Evolutionary conservation across 2,797 vertebrate genomes (phyloP).

Genomic region (Cuculus canorus): DNA sequence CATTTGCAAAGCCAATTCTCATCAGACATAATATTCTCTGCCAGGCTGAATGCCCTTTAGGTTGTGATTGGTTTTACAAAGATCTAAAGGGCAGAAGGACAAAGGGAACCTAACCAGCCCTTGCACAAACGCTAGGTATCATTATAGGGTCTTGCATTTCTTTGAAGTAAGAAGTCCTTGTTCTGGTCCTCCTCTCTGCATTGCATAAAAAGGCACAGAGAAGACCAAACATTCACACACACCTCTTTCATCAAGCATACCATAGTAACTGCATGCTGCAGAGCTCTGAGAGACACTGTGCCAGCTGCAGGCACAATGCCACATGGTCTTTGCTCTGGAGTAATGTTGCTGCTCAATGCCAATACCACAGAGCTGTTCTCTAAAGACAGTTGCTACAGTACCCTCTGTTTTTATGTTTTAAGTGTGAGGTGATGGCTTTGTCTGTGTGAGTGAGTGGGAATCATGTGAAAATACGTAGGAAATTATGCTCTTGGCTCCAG

Average conservation of each 20-base stretch:
- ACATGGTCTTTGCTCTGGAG: background rate
- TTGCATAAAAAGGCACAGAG: background rate
- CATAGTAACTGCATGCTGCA: background rate
- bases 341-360: background rate
- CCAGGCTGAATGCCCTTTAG: background rate
- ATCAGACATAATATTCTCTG: background rate
- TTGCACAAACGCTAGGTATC: background rate
- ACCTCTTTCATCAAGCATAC: no score
- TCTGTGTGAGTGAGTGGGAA: background rate
- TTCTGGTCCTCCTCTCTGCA: background rate
- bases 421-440: background rate
- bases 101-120: background rate
- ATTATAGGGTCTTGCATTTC: background rate
- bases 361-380: background rate
- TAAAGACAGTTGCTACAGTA: background rate
- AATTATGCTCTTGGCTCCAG: conserved; percentile 4
- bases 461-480: background rate
- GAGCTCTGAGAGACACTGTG: background rate
- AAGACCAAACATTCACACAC: background rate
- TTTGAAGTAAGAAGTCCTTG: background rate
- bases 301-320: background rate
- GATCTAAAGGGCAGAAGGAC: background rate
- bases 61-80: background rate
- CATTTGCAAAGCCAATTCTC: background rate
- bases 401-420: background rate